Percentiles rank a stretch among this genome's conserved stretches.
These are phyloP conservation scores for Tonatia bakeri DNA, from an alignment of 2,113 vertebrate species.

Conservation along the genomic window DNA sequence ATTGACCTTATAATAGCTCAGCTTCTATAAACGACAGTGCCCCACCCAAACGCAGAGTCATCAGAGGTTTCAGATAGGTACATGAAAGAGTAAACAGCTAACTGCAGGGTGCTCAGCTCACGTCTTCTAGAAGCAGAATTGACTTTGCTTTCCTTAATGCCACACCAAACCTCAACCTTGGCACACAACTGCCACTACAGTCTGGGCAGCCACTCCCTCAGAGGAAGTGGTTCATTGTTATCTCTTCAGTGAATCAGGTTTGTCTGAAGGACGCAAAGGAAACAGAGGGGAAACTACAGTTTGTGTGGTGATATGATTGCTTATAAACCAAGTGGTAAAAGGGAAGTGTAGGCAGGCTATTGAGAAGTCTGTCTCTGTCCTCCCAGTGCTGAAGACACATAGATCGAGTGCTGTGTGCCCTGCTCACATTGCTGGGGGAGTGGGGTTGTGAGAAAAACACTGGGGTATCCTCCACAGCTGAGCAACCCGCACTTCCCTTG, in stretches of 20 bases:
- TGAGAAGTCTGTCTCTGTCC: background rate
- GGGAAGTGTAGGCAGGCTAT: background rate
- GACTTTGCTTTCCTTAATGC: background rate
- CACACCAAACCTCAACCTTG: background rate
- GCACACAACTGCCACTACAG: background rate
- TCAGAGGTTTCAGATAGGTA: background rate
- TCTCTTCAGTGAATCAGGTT: conserved; percentile 50
- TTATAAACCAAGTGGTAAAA: conserved; percentile 21
- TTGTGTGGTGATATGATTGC: conserved; percentile 40
- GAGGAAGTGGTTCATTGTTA: conserved; percentile 53
- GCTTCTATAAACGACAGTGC: background rate
- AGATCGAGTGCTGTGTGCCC: background rate
- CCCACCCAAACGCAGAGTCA: background rate
- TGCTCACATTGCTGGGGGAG: background rate
- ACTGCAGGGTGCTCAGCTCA: background rate
- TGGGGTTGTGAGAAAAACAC: background rate
- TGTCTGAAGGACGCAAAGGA: conserved; percentile 54
- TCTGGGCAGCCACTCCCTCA: background rate
- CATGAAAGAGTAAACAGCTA: background rate
- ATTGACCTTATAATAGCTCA: background rate
- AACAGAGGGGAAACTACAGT: conserved; percentile 66
- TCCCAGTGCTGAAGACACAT: background rate
- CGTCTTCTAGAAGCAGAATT: background rate
- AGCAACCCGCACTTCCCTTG: background rate
- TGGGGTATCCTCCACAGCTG: background rate